Base-by-base conservation (phyloP, 1,140 invertebrate genomes). In the Platyscapa corneri region DNA sequence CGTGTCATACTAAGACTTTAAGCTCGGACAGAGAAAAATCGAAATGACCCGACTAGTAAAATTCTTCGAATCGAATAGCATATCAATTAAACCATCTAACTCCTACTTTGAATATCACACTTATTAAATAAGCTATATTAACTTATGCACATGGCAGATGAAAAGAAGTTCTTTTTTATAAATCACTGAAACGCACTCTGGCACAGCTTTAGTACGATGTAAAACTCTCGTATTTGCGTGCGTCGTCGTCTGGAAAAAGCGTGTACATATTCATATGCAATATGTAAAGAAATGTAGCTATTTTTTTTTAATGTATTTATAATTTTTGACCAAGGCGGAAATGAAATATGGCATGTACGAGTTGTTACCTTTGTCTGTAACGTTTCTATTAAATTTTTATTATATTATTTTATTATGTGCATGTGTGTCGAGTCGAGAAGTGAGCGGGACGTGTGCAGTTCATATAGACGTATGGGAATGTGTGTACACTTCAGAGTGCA, bases 291-390 rank as follows among this genome's bases (percentile, higher is more conserved):
- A 82, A 74, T 18, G 49, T 60, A 46, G 20, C 34, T 46, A 82
- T 79, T 84, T 56, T n/a, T n/a, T n/a, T n/a, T n/a, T n/a, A n/a
- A n/a, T n/a, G n/a, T n/a, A n/a, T n/a, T n/a, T 49, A 56, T 80
- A 84, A 80, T 79, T 42, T 42, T 79, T 49, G 65, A 42, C 39
- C 75, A 42, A 27, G 42, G 27, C 34, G 6, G 60, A 84, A 80
- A 80, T 85, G 53, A 80, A 85, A 80, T 85, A 80, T 75, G n/a
- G 34, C 27, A 46, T n/a, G 23, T 6, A 1, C 20, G 27, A 20
- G 27, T 34, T 32, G 3, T 46, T 46, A n/a, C 27, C 32, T 1
- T 34, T 39, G 46, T 18, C 16, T 1, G 67, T 70, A 37, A 70
- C 0, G 32, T 67, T n/a, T 32, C 16, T 23, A 34, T 70, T 32